A percentile compares a stretch with the other conserved stretches of the same genome.
Conservation (phyloP, 2,797 vertebrate species). For the Lemur catta region DNA sequence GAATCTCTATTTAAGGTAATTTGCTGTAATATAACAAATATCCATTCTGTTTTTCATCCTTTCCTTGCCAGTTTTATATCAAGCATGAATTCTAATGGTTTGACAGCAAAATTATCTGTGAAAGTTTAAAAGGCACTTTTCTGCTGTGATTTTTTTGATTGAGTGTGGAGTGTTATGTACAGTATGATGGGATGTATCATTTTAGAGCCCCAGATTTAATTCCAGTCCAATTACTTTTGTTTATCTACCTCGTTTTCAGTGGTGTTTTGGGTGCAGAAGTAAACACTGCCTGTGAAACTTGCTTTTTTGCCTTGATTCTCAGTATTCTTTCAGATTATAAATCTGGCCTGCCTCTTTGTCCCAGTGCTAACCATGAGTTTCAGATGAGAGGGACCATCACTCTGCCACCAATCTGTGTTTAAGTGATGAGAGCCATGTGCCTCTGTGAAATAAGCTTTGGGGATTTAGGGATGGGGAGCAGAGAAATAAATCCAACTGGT, state of each 20-base stretch:
- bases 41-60: slow-evolving; percentile 57
- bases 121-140: slow-evolving; percentile 74
- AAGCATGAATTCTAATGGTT: slow-evolving; percentile 64
- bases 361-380: slow-evolving; percentile 35
- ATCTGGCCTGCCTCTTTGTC: slow-evolving; percentile 60
- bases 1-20: slow-evolving; percentile 67
- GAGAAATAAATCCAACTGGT: slow-evolving; percentile 56
- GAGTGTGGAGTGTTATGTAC: slow-evolving; percentile 53
- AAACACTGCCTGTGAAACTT: slow-evolving; percentile 76
- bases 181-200: slow-evolving; percentile 71
- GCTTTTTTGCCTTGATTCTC: slow-evolving; percentile 75
- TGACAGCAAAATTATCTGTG: slow-evolving; percentile 72
- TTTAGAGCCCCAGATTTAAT: slow-evolving; percentile 70
- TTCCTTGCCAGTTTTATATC: slow-evolving; percentile 58
- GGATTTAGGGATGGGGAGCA: slow-evolving; percentile 16
- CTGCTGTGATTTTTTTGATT: slow-evolving; percentile 70
- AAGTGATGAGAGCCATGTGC: slow-evolving; percentile 41
- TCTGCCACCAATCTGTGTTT: slow-evolving; percentile 53
- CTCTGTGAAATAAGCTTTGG: slow-evolving; percentile 52
- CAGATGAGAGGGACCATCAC: slow-evolving; percentile 10
- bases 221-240: slow-evolving; percentile 71
- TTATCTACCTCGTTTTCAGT: slow-evolving; percentile 85
- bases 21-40: slow-evolving; percentile 64
- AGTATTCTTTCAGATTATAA: slow-evolving; percentile 67
- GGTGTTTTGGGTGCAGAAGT: slow-evolving; percentile 75